Conservation (phyloP, 2,113 vertebrate species). For the Probosciger aterrimus region DNA sequence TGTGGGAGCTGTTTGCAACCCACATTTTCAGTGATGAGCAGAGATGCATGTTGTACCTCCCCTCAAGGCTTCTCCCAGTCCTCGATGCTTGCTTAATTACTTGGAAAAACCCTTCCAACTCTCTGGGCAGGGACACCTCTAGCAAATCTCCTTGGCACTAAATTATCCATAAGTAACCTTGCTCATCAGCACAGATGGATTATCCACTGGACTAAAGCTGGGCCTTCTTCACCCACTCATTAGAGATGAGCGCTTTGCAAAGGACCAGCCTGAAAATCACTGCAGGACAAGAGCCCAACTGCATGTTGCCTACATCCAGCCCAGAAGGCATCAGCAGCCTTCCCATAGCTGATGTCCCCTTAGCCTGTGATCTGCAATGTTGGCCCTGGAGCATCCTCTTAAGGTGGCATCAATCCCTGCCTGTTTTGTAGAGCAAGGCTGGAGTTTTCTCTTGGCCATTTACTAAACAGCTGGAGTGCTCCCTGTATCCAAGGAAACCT, state of each 20-base stretch:
- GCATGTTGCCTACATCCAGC: not conserved
- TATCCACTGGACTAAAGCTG: not conserved
- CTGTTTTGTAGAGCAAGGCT: slow-evolving; percentile 22
- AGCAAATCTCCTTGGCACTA: not conserved
- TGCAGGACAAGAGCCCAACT: not conserved
- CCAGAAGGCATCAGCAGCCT: not conserved
- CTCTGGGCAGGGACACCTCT: not conserved
- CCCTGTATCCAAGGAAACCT: slow-evolving; percentile 65
- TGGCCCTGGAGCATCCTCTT: not conserved
- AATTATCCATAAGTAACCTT: not conserved
- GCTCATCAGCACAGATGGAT: not conserved
- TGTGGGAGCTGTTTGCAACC: not conserved
- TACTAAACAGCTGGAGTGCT: slow-evolving; percentile 60
- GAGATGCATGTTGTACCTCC: not conserved
- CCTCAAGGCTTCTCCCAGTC: not conserved
- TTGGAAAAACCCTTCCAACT: slow-evolving; percentile 6
- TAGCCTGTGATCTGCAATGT: accelerated
- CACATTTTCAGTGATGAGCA: not conserved
- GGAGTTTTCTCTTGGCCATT: slow-evolving; percentile 46
- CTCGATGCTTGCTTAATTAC: not conserved
- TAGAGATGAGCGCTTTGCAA: not conserved
- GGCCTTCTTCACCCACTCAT: not conserved
- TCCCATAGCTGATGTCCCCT: not conserved
- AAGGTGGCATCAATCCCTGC: not conserved
- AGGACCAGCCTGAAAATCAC: not conserved